These are phyloP conservation scores for Volucella bombylans DNA, from an alignment of 2,888 invertebrate species.

Conservation along the genomic window DNA sequence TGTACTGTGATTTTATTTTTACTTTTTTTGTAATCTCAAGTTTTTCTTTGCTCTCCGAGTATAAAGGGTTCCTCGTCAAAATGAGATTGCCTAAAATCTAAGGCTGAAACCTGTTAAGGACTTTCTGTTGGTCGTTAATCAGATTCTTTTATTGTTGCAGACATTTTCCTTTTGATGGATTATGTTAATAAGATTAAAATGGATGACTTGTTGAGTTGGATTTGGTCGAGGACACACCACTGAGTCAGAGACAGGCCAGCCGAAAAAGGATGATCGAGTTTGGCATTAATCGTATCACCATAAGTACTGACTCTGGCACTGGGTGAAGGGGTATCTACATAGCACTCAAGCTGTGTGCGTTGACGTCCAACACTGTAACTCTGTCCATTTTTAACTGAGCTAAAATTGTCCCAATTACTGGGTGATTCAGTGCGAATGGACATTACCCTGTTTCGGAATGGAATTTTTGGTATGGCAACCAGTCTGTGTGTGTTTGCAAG, in stretches of 20 bases:
- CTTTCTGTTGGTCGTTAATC: constrained; percentile 13
- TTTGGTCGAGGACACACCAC: constrained; percentile 13
- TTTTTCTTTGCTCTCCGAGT: too few relatives aligned
- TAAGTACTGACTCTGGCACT: neutral
- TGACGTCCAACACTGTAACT: neutral
- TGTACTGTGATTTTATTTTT: too few relatives aligned
- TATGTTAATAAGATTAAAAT: constrained; percentile 65
- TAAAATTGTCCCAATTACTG: constrained; percentile 45
- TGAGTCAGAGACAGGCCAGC: neutral
- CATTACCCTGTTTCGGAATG: neutral
- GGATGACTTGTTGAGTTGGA: constrained; percentile 46
- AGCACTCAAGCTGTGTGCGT: neutral
- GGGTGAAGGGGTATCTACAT: too few relatives aligned
- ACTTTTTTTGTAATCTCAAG: too few relatives aligned
- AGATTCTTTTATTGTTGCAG: constrained; percentile 10
- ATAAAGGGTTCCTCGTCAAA: too few relatives aligned
- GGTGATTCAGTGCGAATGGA: constrained; percentile 39
- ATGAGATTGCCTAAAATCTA: constrained; percentile 11
- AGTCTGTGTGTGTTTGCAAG: neutral
- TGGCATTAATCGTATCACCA: constrained; percentile 28
- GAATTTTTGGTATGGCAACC: neutral
- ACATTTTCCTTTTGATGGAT: constrained; percentile 38
- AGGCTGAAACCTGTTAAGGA: constrained; percentile 29
- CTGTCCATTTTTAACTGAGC: constrained; percentile 28
- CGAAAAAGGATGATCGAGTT: neutral